Conservation (phyloP, 2,797 vertebrate genomes). For the Lacerta viridis region DNA sequence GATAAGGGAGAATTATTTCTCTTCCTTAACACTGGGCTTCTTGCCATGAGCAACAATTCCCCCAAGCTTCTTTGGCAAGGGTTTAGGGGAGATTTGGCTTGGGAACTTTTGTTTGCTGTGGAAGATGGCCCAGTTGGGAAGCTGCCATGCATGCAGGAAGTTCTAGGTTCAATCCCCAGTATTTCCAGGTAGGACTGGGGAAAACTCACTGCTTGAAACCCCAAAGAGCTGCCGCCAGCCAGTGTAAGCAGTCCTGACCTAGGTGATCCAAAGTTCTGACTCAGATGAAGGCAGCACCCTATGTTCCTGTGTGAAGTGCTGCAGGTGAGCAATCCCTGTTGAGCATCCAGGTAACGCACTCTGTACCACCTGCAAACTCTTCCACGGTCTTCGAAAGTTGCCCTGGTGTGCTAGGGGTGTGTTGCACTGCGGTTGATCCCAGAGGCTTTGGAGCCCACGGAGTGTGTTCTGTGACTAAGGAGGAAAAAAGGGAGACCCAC, state of each 20-base stretch:
- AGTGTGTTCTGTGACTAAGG: not conserved
- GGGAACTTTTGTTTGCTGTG: not conserved
- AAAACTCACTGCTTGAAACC: no score
- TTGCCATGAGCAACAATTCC: not conserved
- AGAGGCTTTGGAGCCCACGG: not conserved
- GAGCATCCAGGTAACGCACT: not conserved
- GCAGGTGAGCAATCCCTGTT: not conserved
- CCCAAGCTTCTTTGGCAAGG: not conserved
- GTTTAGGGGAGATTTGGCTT: not conserved
- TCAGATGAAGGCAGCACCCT: no score
- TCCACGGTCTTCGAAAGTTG: no score
- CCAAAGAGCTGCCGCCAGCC: no score
- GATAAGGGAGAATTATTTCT: no score
- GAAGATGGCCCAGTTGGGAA: not conserved
- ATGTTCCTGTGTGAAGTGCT: not conserved
- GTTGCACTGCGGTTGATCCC: not conserved
- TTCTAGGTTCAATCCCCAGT: no score
- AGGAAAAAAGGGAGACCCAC: not conserved
- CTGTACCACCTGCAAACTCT: not conserved
- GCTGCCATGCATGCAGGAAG: no score
- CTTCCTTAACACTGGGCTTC: not conserved
- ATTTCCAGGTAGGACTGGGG: no score
- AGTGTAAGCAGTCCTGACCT: no score
- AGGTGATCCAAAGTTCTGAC: no score
- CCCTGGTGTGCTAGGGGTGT: no score